phyloP scores from a whole-genome alignment of 2,888 invertebrate species.

The Chrysolina oricalcia region DNA sequence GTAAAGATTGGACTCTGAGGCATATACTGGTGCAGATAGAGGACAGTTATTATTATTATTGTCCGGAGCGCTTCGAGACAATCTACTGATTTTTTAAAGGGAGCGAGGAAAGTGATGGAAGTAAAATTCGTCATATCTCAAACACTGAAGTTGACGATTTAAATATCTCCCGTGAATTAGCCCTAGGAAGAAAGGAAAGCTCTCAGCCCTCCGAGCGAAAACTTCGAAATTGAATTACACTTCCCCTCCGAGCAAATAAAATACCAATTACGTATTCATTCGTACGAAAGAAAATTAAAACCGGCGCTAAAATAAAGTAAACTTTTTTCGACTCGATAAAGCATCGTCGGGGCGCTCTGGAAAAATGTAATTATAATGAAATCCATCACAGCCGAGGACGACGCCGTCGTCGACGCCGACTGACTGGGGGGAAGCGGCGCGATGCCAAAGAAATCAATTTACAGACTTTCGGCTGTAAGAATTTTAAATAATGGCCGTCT shows the following conservation, averaged over 20 bases:
- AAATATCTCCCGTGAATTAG: not conserved
- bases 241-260: slow-evolving; percentile 46
- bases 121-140: too few species aligned
- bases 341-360: slow-evolving; percentile 62
- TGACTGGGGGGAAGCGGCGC: slow-evolving; percentile 54
- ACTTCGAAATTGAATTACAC: slow-evolving; percentile 43
- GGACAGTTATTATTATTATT: too few species aligned
- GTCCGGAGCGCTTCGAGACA: too few species aligned
- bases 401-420: slow-evolving; percentile 58
- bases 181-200: not conserved
- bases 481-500: slow-evolving; percentile 69
- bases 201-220: slow-evolving; percentile 4
- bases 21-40: too few species aligned
- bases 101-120: too few species aligned
- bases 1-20: too few species aligned
- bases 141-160: not conserved
- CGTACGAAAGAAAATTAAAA: slow-evolving; percentile 63
- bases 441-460: slow-evolving; percentile 69
- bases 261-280: slow-evolving; percentile 58
- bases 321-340: slow-evolving; percentile 57
- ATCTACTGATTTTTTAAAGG: too few species aligned
- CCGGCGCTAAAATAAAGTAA: slow-evolving; percentile 59
- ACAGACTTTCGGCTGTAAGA: slow-evolving; percentile 68
- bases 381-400: slow-evolving; percentile 65
- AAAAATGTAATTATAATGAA: slow-evolving; percentile 71